Base-by-base conservation (phyloP, 2,113 vertebrate species). In the Dipodomys spectabilis region DNA sequence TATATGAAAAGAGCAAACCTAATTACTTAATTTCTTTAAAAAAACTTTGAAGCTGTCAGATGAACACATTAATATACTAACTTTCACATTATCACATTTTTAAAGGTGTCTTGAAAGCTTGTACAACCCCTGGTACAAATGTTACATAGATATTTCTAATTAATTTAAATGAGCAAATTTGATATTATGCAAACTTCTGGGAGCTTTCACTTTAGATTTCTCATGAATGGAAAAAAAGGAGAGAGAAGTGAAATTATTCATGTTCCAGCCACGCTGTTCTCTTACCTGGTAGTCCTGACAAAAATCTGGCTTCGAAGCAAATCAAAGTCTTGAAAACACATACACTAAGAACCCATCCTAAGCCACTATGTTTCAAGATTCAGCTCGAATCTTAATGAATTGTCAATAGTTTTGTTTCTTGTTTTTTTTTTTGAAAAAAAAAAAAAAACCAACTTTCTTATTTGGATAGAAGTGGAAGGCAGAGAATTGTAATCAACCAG, bases 51-150 rank as follows among this genome's bases (percentile, higher is more conserved):
- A 79, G 30, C 86, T 96, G 80, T 88, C 82, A 93, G 79, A 87
- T 87, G 78, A 95, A 20, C 84, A 92, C 69, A 84, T 94, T 92
- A 92, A 83, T 82, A 92, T 72, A 75, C 16, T 82, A 95, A 7
- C 25, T 92, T 90, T n/a, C 9, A 67, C 78, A 72, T 85, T 73
- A 90, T 88, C 95, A 90, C 92, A 62, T 94, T 73, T 39, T 86
- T 91, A 90, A 94, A 93, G 28, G 91, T 96, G 91, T 83, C 94
- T 84, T 71, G 75, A 91, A 88, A 95, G 80, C 75, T 67, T 86
- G 53, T 44, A 2, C 60, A 72, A 35, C 53, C 28, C 75, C 62
- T 88, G 28, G 39, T 71, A 65, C 81, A 86, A 92, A 94, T 93
- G 82, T 84, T 57, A 88, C 39, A 57, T 57, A 18, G 35, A 32